phyloP scores from a whole-genome alignment of 2,888 invertebrate species.

The Crossocerus cetratus region DNA sequence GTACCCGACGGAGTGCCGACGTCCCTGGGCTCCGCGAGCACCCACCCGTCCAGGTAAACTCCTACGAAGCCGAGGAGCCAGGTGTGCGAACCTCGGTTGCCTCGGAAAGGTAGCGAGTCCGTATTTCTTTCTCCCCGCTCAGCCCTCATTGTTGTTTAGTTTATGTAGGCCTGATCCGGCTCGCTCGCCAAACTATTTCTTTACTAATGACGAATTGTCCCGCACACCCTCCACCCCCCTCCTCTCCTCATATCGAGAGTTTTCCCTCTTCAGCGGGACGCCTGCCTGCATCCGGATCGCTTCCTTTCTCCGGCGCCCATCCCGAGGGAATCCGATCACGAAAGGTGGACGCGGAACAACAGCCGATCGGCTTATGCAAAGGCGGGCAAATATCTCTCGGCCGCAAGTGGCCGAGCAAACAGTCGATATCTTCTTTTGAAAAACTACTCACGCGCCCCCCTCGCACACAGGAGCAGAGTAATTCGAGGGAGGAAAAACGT shows the following conservation, averaged over 20 bases:
- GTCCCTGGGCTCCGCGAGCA: slow-evolving; percentile 46
- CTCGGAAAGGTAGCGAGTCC: slow-evolving; percentile 58
- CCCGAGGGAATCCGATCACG: slow-evolving; percentile 30
- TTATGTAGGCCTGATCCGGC: slow-evolving; percentile 65
- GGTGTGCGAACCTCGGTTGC: slow-evolving; percentile 57
- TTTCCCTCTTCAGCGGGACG: slow-evolving; percentile 3
- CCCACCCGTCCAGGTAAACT: slow-evolving; percentile 59
- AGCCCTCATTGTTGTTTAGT: slow-evolving; percentile 68
- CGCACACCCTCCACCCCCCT: slow-evolving; percentile 34
- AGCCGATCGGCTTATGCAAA: slow-evolving; percentile 46
- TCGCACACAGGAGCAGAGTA: background rate
- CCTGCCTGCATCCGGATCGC: background rate
- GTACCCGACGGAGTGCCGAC: slow-evolving; percentile 27
- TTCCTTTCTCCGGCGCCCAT: background rate
- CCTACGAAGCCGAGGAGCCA: slow-evolving; percentile 53
- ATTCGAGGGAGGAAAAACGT: background rate
- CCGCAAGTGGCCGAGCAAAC: slow-evolving; percentile 13
- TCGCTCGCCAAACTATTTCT: slow-evolving; percentile 70
- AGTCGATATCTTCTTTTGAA: background rate
- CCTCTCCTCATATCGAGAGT: slow-evolving; percentile 18
- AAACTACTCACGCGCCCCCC: background rate
- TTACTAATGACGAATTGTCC: slow-evolving; percentile 74
- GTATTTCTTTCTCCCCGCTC: slow-evolving; percentile 59
- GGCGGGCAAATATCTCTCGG: slow-evolving; percentile 36
- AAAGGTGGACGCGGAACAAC: slow-evolving; percentile 41